A percentile compares a stretch with the other conserved stretches of the same genome.
These are phyloP conservation scores for Bambusicola thoracicus DNA, from an alignment of 2,113 vertebrate genomes.

Conservation along the genomic window DNA sequence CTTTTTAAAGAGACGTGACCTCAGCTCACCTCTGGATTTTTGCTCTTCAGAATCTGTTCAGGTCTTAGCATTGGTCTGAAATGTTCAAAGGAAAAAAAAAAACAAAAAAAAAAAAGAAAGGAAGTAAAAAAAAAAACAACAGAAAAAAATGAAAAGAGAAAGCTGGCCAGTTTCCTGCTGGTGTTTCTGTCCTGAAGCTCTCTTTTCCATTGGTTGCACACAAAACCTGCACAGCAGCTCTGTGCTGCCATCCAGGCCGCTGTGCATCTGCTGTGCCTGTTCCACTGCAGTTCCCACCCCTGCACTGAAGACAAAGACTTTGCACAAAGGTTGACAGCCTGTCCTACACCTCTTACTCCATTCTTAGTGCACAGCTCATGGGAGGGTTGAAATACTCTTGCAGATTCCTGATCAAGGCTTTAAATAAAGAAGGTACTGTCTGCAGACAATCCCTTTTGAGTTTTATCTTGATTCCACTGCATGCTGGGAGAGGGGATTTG, in stretches of 20 bases:
- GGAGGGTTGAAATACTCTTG: neutral
- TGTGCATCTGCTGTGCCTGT: fast-evolving
- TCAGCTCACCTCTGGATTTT: neutral
- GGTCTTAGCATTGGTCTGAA: neutral
- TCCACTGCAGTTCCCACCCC: neutral
- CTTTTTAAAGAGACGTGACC: neutral
- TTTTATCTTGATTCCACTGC: neutral
- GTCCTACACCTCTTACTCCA: neutral
- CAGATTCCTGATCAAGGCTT: neutral
- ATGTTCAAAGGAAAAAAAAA: neutral
- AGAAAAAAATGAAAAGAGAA: neutral
- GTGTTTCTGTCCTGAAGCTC: neutral
- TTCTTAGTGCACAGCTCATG: neutral
- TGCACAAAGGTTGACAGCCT: neutral
- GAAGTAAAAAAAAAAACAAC: no score
- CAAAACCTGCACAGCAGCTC: neutral
- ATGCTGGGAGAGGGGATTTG: neutral
- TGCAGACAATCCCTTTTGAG: neutral
- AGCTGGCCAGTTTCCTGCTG: neutral
- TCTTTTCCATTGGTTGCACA: neutral
- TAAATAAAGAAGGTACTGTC: neutral
- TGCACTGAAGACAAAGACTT: neutral
- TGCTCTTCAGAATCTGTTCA: neutral
- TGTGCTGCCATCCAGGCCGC: neutral
- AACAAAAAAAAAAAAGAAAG: no score